Percentiles rank a stretch among this genome's conserved stretches.
phyloP scores from a whole-genome alignment of 2,888 invertebrate species.

The Xanthorhoe spadicearia region DNA sequence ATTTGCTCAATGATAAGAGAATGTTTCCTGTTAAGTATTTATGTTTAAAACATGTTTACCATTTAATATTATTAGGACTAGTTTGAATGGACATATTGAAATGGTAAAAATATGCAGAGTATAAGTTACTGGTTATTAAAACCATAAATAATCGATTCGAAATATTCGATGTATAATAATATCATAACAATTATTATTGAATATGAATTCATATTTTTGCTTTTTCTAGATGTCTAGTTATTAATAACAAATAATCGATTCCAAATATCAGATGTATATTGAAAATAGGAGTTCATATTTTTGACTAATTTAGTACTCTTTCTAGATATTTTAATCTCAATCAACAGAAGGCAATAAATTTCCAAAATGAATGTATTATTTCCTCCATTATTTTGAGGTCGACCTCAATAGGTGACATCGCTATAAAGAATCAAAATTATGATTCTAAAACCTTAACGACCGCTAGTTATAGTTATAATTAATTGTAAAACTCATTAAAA shows the following conservation, averaged over 20 bases:
- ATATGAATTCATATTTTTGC: not conserved
- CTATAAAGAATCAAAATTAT: conserved; percentile 39
- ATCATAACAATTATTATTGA: not conserved
- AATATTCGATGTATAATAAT: not conserved
- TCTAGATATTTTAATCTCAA: conserved; percentile 6
- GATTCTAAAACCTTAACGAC: conserved; percentile 33
- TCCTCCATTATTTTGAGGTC: conserved; percentile 14
- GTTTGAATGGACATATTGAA: not conserved
- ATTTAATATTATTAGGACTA: conserved; percentile 1
- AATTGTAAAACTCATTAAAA: conserved; percentile 42
- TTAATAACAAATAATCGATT: too few species aligned
- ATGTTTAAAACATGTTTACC: conserved; percentile 5
- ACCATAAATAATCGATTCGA: not conserved
- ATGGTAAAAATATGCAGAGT: not conserved
- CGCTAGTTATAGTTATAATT: conserved; percentile 36
- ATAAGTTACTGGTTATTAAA: not conserved
- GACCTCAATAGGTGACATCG: conserved; percentile 31
- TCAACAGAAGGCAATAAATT: conserved; percentile 12
- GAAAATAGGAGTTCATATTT: not conserved
- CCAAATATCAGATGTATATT: too few species aligned
- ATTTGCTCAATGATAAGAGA: conserved; percentile 15
- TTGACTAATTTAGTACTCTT: not conserved
- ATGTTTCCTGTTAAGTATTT: conserved; percentile 21
- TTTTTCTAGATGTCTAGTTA: too few species aligned
- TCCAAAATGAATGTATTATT: conserved; percentile 18